Base-by-base conservation (phyloP, 1,140 invertebrate genomes). In the Melitaea cinxia region DNA sequence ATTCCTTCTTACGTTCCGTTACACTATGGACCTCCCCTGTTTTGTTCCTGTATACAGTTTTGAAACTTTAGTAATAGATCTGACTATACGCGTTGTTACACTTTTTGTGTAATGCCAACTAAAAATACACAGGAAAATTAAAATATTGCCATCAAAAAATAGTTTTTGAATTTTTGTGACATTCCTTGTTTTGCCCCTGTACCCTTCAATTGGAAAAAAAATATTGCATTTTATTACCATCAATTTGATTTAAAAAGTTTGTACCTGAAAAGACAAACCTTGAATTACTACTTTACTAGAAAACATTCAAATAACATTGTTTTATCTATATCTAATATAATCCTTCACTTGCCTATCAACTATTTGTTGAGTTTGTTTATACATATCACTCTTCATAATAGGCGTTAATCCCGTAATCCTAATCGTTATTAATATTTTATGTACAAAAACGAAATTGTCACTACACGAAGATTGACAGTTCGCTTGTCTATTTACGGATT, bases 81-180 rank as follows among this genome's bases (percentile, higher is more conserved):
- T 2, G 30, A 33, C 30, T 33, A 4, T 33, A 7, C 2, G 7
- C 12, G 30, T 2, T 33, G 7, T 33, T 4, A 33, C 30, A 10
- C 30, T 33, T 33, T 33, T 33, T 33, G 6, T 7, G 1, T 33
- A 4, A 10, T 33, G 30, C 30, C 6, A 33, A 4, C 7, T 33
- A 33, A 33, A 33, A 33, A 54, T 54, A 54, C 52, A 10, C 26
- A 14, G 15, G 26, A 35, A 54, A 62, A 67, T 47, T 0, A 14
- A 53, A 37, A n/a, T 49, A 50, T 67, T 61, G 42, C 17, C 37
- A 65, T 50, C 9, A 57, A 14, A 64, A 56, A 57, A 9, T 47
- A 45, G 33, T 7, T 56, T 65, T 57, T 53, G 50, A 7, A 37
- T 50, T 53, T 65, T 50, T 52, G 50, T 12, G 50, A 17, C 49